Base-by-base conservation (phyloP, 2,888 invertebrate genomes). In the Mellilla xanthometata region DNA sequence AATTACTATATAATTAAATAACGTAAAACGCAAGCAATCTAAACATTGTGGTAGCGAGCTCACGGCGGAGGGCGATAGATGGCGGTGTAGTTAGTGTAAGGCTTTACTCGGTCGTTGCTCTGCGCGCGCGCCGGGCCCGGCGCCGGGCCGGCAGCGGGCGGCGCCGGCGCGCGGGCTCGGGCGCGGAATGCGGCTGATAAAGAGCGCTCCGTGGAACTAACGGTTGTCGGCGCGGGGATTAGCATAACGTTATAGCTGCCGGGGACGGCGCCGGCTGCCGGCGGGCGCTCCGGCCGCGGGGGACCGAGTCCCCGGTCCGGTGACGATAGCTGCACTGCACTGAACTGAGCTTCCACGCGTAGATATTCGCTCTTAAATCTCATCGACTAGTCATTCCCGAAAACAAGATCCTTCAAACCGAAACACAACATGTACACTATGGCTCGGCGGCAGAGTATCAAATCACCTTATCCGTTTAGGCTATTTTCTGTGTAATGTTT, bases 101-200 rank as follows among this genome's bases (percentile, higher is more conserved):
- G n/a, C n/a, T n/a, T n/a, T n/a, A n/a, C 13, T 19, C 49, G 52
- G 56, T 51, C 49, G 48, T 50, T 50, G 41, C 47, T 44, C 45
- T 35, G 53, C 22, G 2, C 5, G 31, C 10, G 22, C 33, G 8
- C 12, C 12, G 13, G 28, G 7, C 13, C 12, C 10, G n/a, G 12
- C 34, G 8, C 28, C 45, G 24, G 32, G 31, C 31, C 13, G 24
- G 19, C 19, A 19, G 19, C 3, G 19, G 6, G n/a, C 6, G 6
- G 12, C 8, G 30, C 29, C 29, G 12, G 19, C 2, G 28, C 19
- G 12, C 10, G 8, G 12, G 32, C 12, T 43, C 10, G 38, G 2
- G 9, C 22, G 8, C 2, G 39, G 44, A 45, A 45, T 45, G 44
- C 39, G 38, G 39, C 32, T 56, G 58, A 61, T 64, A 52, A 47